Evolutionary conservation across 2,888 invertebrate species (phyloP).

Genomic region (Mesorhabditis belari): DNA sequence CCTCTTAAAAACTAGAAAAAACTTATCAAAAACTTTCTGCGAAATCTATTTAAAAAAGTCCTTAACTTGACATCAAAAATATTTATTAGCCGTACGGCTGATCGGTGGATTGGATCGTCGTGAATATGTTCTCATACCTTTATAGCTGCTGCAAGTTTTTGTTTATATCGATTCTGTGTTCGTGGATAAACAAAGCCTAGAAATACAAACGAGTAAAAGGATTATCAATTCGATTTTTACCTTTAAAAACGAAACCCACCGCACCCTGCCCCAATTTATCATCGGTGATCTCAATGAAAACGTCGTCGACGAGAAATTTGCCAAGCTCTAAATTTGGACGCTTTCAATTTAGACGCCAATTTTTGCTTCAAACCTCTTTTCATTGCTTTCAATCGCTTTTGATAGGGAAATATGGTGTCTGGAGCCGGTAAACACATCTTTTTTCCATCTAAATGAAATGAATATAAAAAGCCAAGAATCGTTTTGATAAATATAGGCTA

Average conservation of each 20-base stretch:
- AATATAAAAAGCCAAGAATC: too few species aligned
- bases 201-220: background rate
- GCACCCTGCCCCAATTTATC: slow-evolving; percentile 47
- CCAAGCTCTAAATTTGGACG: slow-evolving; percentile 28
- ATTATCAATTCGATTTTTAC: background rate
- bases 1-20: background rate
- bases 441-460: slow-evolving; percentile 42
- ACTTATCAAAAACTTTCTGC: too few species aligned
- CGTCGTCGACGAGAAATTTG: slow-evolving; percentile 44
- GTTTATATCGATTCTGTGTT: slow-evolving; percentile 44
- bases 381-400: slow-evolving; percentile 34
- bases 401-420: slow-evolving; percentile 44
- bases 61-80: too few species aligned
- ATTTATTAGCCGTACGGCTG: too few species aligned
- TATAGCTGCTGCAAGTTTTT: slow-evolving; percentile 45
- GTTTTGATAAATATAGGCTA: too few species aligned
- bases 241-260: slow-evolving; percentile 47
- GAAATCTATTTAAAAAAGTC: too few species aligned
- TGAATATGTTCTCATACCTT: slow-evolving; percentile 26
- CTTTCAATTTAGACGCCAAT: too few species aligned
- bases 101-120: too few species aligned
- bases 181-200: slow-evolving; percentile 44
- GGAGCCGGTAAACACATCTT: slow-evolving; percentile 42
- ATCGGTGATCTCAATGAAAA: slow-evolving; percentile 48
- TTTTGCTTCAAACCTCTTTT: slow-evolving; percentile 33